phyloP scores from a whole-genome alignment of 1,140 invertebrate genomes.

The Drosophila athabasca region DNA sequence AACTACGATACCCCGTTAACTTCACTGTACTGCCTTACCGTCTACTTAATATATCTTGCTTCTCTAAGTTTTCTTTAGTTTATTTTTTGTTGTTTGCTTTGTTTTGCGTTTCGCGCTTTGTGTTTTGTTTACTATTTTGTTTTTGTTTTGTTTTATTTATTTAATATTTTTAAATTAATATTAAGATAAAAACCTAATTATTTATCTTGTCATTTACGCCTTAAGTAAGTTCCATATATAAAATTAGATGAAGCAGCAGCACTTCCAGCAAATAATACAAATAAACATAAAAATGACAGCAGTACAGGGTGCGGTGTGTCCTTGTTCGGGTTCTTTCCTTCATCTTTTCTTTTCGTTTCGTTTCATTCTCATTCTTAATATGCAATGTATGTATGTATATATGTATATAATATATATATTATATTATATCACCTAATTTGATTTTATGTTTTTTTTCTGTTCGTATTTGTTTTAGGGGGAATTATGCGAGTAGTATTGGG shows the following conservation, averaged over 20 bases:
- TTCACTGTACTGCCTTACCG: too few relatives aligned
- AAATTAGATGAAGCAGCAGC: constrained; percentile 75
- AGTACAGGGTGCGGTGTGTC: constrained; percentile 46
- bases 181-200: constrained; percentile 77
- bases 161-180: constrained; percentile 73
- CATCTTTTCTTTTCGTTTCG: constrained; percentile 22
- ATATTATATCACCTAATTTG: constrained; percentile 54
- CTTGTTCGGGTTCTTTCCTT: constrained; percentile 16
- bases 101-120: constrained; percentile 20
- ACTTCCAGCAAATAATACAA: constrained; percentile 77
- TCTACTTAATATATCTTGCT: constrained; percentile 47
- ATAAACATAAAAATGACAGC: constrained; percentile 77
- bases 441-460: constrained; percentile 35
- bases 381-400: constrained; percentile 32
- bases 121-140: constrained; percentile 43
- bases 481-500: constrained; percentile 9
- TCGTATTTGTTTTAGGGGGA: constrained; percentile 8
- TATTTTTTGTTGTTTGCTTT: constrained; percentile 48
- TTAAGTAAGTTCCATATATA: constrained; percentile 74
- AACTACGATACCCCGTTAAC: background rate
- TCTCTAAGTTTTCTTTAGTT: constrained; percentile 64
- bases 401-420: constrained; percentile 35
- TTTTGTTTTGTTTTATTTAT: constrained; percentile 63
- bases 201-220: constrained; percentile 78
- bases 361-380: constrained; percentile 18